phyloP scores from a whole-genome alignment of 2,113 vertebrate genomes.

The Heteronetta atricapilla region DNA sequence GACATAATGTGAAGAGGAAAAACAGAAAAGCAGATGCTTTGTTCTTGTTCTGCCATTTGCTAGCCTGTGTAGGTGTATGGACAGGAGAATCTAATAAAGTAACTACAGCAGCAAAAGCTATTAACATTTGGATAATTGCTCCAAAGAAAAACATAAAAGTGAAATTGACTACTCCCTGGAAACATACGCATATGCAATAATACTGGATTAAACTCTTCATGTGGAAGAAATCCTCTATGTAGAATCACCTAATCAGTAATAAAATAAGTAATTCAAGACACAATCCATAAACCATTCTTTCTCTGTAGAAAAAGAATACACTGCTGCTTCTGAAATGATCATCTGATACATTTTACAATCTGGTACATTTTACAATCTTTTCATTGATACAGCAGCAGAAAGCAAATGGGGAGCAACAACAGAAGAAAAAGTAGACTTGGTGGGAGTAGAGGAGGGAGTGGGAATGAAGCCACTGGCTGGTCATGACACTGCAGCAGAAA shows the following conservation, averaged over 20 bases:
- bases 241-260: not conserved
- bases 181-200: not conserved
- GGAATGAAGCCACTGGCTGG: not conserved
- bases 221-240: not conserved
- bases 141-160: not conserved
- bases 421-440: not conserved
- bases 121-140: conserved; percentile 11
- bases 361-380: not conserved
- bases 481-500: not conserved
- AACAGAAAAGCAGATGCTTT: conserved; percentile 44
- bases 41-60: conserved; percentile 33
- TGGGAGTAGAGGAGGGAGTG: not conserved
- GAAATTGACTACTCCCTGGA: conserved; percentile 4
- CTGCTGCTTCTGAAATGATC: not conserved
- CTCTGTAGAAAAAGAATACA: not conserved
- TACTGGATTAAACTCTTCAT: not conserved
- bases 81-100: conserved; percentile 6
- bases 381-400: not conserved
- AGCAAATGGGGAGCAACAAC: not conserved
- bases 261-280: not conserved
- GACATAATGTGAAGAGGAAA: not conserved
- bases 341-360: not conserved
- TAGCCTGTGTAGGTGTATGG: conserved; percentile 48
- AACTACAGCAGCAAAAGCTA: conserved; percentile 26
- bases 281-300: not conserved